Percentiles rank a stretch among this genome's conserved stretches.
Conservation (phyloP, 2,888 invertebrate genomes). For the Drymonia ruficornis region DNA sequence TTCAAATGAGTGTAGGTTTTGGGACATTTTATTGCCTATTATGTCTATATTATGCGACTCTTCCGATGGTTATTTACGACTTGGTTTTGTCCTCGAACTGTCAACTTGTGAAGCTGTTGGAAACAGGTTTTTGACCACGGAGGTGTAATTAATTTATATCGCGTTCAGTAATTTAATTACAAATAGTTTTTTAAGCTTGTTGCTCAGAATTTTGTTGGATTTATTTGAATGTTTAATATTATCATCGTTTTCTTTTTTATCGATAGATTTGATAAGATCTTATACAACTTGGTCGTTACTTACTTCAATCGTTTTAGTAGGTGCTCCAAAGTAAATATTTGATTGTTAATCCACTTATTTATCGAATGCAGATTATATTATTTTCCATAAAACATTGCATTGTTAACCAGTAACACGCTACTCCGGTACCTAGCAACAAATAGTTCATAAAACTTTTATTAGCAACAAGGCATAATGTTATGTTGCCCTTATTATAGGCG, state of each 20-base stretch:
- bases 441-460: conserved; percentile 44
- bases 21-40: not conserved
- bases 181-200: conserved; percentile 9
- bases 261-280: too few relatives aligned
- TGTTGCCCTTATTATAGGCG: conserved; percentile 51
- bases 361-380: not conserved
- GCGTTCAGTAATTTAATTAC: conserved; percentile 21
- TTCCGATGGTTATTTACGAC: conserved; percentile 7
- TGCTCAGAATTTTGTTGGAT: not conserved
- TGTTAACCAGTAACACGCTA: conserved; percentile 22
- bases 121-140: conserved; percentile 24
- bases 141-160: conserved; percentile 29
- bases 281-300: too few relatives aligned
- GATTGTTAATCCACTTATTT: too few relatives aligned
- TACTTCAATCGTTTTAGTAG: too few relatives aligned
- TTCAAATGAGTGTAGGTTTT: too few relatives aligned
- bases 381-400: not conserved
- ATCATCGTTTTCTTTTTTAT: too few relatives aligned
- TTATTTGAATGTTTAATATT: not conserved
- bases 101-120: conserved; percentile 23
- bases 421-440: conserved; percentile 28
- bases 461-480: conserved; percentile 46
- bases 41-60: not conserved
- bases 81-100: conserved; percentile 27
- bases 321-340: too few relatives aligned